A percentile compares a stretch with the other conserved stretches of the same genome.
phyloP scores from a whole-genome alignment of 2,888 invertebrate species.

The Drosophila pegasa region DNA sequence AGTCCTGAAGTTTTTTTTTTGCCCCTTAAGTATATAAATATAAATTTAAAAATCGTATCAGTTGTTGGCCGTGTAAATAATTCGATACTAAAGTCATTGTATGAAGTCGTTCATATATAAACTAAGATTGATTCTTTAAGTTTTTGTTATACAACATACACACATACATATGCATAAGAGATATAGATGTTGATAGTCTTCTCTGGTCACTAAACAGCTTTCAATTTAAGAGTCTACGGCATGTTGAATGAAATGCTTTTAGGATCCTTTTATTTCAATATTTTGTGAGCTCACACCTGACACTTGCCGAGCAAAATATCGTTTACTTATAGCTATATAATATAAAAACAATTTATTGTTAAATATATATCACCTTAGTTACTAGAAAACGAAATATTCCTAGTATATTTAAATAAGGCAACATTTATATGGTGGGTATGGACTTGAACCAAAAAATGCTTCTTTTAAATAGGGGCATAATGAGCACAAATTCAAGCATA shows the following conservation, averaged over 20 bases:
- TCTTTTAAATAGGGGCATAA: constrained; percentile 3
- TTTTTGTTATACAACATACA: constrained; percentile 33
- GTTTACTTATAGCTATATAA: neutral
- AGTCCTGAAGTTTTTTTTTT: constrained; percentile 9
- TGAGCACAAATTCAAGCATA: constrained; percentile 6
- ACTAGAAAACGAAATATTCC: constrained; percentile 2
- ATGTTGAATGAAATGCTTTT: constrained; percentile 2
- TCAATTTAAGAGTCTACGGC: constrained; percentile 7
- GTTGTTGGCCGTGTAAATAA: constrained; percentile 49
- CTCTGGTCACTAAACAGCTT: constrained; percentile 25
- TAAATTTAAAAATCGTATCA: constrained; percentile 25
- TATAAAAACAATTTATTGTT: constrained; percentile 5
- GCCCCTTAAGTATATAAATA: constrained; percentile 13
- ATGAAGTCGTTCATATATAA: constrained; percentile 41
- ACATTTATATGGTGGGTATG: neutral
- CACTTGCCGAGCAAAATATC: constrained; percentile 21
- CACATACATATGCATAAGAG: constrained; percentile 9
- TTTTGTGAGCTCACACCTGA: constrained; percentile 8
- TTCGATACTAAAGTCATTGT: constrained; percentile 39
- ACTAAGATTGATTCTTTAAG: constrained; percentile 43
- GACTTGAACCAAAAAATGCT: neutral
- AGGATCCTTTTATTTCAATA: neutral
- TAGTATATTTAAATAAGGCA: neutral
- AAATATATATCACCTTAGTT: neutral
- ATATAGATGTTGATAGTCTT: constrained; percentile 20